Evolutionary conservation across 2,797 vertebrate genomes (phyloP).

Genomic region (Selene dorsalis): DNA sequence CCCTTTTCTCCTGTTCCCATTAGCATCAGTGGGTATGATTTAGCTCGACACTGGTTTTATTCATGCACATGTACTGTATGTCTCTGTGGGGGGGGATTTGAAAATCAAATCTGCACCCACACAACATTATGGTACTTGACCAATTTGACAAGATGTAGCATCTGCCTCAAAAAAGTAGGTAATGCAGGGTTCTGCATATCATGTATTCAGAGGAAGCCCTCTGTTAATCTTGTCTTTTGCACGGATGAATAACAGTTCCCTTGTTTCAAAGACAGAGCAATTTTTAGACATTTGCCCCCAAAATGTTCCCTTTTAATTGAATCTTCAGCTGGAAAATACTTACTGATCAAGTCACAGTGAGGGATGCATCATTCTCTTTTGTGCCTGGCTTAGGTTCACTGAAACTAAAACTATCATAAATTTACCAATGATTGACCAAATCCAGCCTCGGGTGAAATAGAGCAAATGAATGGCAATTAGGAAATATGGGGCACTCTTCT

Average conservation of each 20-base stretch:
- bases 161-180: not conserved
- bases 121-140: not conserved
- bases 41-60: not conserved
- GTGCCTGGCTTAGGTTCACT: not conserved
- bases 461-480: constrained; percentile 15
- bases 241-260: constrained; percentile 20
- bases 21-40: not conserved
- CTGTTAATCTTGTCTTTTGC: constrained; percentile 35
- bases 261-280: constrained; percentile 17
- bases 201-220: constrained; percentile 30
- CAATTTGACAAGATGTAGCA: constrained; percentile 14
- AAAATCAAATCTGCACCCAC: constrained; percentile 3
- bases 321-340: constrained; percentile 4
- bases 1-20: not conserved
- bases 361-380: not conserved
- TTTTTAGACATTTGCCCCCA: not conserved
- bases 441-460: constrained; percentile 4
- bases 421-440: constrained; percentile 24
- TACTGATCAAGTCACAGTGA: constrained; percentile 15
- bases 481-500: constrained; percentile 5
- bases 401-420: not conserved
- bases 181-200: constrained; percentile 5
- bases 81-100: not conserved
- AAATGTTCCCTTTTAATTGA: constrained; percentile 21
- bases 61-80: not conserved